phyloP scores from a whole-genome alignment of 1,140 invertebrate species.

The Aphelenchoides besseyi region DNA sequence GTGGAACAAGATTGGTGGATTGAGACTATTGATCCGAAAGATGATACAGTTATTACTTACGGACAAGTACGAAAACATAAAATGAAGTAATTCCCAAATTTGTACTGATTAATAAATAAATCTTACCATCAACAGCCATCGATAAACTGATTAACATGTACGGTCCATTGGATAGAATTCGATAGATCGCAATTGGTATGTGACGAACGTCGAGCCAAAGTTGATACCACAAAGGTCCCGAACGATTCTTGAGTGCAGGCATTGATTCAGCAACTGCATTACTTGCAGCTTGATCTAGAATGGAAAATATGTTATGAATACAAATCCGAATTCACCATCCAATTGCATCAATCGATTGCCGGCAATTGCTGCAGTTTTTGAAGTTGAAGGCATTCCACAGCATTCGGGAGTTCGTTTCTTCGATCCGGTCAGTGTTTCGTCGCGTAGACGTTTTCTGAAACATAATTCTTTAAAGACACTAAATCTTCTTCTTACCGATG shows the following conservation, averaged over 20 bases:
- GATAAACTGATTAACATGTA: constrained; percentile 62
- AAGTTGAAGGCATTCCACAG: constrained; percentile 59
- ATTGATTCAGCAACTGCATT: constrained; percentile 47
- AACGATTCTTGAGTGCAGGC: constrained; percentile 46
- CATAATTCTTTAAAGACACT: neutral
- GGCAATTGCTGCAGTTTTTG: constrained; percentile 54
- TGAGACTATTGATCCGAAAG: neutral
- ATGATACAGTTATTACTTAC: constrained; percentile 1
- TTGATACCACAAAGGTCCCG: constrained; percentile 60
- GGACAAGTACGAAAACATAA: constrained; percentile 12
- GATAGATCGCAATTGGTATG: constrained; percentile 60
- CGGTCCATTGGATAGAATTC: constrained; percentile 54
- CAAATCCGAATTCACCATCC: constrained; percentile 29
- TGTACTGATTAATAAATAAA: constrained; percentile 14
- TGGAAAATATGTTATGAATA: constrained; percentile 14
- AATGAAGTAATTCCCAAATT: neutral
- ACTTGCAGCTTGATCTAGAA: constrained; percentile 37
- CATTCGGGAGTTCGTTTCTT: constrained; percentile 60
- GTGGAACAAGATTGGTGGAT: constrained; percentile 4
- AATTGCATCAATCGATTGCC: constrained; percentile 33
- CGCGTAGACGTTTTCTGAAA: constrained; percentile 55
- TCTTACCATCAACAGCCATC: constrained; percentile 61
- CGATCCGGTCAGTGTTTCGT: constrained; percentile 48
- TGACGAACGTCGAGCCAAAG: constrained; percentile 61
- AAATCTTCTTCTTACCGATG: constrained; percentile 39